phyloP scores from a whole-genome alignment of 2,888 invertebrate genomes.

The Nowickia ferox region DNA sequence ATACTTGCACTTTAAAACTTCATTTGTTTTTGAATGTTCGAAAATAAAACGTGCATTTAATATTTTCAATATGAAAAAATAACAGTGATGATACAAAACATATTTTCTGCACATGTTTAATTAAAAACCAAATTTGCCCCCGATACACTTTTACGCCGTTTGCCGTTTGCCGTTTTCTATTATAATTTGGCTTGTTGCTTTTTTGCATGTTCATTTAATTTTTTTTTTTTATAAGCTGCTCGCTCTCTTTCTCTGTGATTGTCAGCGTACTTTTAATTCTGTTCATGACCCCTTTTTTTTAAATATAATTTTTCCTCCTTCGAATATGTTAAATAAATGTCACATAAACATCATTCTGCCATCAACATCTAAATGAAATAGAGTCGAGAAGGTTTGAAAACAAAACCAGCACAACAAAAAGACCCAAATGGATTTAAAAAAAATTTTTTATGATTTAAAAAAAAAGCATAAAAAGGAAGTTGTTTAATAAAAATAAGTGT shows the following conservation, averaged over 20 bases:
- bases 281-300: slow-evolving; percentile 65
- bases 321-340: slow-evolving; percentile 52
- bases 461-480: slow-evolving; percentile 15
- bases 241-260: slow-evolving; percentile 18
- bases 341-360: slow-evolving; percentile 56
- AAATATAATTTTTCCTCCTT: slow-evolving; percentile 34
- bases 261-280: slow-evolving; percentile 25
- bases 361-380: slow-evolving; percentile 9
- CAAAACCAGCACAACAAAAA: neutral
- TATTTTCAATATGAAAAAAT: slow-evolving; percentile 11
- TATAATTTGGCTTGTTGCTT: slow-evolving; percentile 14
- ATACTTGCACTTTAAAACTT: slow-evolving; percentile 32
- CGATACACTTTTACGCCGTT: slow-evolving; percentile 33
- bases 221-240: slow-evolving; percentile 33
- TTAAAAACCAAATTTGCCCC: slow-evolving; percentile 59
- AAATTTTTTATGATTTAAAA: neutral
- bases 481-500: neutral
- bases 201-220: slow-evolving; percentile 26
- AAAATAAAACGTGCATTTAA: slow-evolving; percentile 11
- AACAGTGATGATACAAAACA: slow-evolving; percentile 27
- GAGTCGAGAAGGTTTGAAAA: slow-evolving; percentile 6
- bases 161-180: slow-evolving; percentile 28
- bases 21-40: slow-evolving; percentile 17
- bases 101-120: slow-evolving; percentile 70
- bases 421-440: neutral